Evolutionary conservation across 2,113 vertebrate genomes (phyloP).

Genomic region (Odocoileus hemionus): DNA sequence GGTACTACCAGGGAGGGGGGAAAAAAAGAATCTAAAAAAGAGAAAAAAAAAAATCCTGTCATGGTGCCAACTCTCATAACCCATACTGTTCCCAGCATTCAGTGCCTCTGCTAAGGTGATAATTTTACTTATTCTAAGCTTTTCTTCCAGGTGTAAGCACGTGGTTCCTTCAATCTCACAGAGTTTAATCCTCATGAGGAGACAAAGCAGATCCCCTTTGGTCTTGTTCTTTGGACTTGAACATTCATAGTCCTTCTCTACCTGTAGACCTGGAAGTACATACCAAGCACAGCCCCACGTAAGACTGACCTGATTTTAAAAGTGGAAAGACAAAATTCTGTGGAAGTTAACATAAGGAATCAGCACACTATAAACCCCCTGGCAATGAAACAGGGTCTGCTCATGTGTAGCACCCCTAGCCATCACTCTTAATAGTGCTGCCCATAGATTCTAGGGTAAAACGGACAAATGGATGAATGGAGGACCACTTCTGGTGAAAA

Average conservation of each 20-base stretch:
- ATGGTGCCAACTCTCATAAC: slow-evolving; percentile 22
- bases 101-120: slow-evolving; percentile 25
- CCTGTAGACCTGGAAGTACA: not conserved
- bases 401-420: not conserved
- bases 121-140: not conserved
- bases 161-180: not conserved
- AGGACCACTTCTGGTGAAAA: not conserved
- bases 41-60: not conserved
- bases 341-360: not conserved
- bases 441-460: not conserved
- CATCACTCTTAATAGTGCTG: not conserved
- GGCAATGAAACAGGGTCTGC: not conserved
- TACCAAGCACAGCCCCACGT: not conserved
- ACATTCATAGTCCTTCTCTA: not conserved
- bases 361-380: not conserved
- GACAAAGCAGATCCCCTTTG: not conserved
- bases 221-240: not conserved
- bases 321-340: slow-evolving; percentile 3
- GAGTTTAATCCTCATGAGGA: slow-evolving; percentile 18
- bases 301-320: slow-evolving; percentile 4
- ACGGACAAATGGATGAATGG: not conserved
- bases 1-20: not conserved
- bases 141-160: slow-evolving; percentile 23
- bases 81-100: not conserved
- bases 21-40: not conserved